Conservation (phyloP, 2,113 vertebrate species). For the Sus scrofa region DNA sequence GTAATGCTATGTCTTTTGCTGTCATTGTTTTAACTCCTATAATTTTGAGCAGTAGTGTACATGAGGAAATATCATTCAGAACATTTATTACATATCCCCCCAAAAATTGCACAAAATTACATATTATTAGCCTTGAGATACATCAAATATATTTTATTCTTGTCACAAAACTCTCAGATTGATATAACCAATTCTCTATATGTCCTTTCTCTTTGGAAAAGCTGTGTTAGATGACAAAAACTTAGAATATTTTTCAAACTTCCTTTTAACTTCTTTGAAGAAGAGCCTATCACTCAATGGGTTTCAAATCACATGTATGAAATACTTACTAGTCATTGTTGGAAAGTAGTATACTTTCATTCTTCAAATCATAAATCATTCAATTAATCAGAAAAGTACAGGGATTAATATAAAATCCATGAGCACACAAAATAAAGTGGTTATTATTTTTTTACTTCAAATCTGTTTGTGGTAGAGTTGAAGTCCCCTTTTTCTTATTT, state of each 20-base stretch:
- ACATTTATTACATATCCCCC: background rate
- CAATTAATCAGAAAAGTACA: background rate
- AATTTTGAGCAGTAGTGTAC: background rate
- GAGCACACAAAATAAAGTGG: background rate
- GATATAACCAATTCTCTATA: background rate
- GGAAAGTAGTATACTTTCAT: background rate
- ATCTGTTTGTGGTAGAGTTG: background rate
- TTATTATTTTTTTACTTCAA: background rate
- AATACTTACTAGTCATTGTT: background rate
- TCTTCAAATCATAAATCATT: background rate
- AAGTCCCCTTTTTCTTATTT: background rate
- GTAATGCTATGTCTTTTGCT: background rate
- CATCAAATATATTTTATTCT: background rate
- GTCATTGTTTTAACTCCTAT: background rate
- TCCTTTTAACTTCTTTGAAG: background rate
- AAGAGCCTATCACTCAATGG: background rate
- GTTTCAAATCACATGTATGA: background rate
- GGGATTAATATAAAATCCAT: background rate
- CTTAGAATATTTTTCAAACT: conserved; percentile 1
- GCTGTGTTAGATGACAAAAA: background rate
- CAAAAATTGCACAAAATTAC: background rate
- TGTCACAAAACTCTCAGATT: background rate
- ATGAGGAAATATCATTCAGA: background rate
- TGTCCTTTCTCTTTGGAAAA: background rate
- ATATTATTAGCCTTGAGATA: background rate